Percentiles rank a stretch among this genome's conserved stretches.
Conservation (phyloP, 2,888 invertebrate genomes). For the Dynastes hyllus region DNA sequence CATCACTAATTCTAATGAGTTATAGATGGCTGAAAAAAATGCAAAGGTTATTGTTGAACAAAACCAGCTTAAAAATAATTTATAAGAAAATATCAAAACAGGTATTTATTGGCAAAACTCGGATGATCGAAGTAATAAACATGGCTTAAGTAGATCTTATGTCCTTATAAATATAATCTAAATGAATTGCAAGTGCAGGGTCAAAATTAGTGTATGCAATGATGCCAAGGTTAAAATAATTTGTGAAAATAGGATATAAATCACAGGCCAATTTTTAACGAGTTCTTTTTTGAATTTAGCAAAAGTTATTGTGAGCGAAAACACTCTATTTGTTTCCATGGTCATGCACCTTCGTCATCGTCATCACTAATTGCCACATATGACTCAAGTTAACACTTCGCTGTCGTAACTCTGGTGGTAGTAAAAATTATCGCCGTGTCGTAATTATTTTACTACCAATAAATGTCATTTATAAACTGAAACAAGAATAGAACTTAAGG, state of each 20-base stretch:
- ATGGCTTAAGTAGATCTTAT: background rate
- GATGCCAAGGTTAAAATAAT: background rate
- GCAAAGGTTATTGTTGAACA: constrained; percentile 32
- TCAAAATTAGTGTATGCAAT: background rate
- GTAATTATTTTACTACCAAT: background rate
- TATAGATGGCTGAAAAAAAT: constrained; percentile 38
- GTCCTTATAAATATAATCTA: constrained; percentile 18
- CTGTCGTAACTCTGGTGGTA: background rate
- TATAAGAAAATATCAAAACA: constrained; percentile 25
- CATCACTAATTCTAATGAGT: constrained; percentile 29
- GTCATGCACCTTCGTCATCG: background rate
- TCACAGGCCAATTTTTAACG: too few relatives aligned
- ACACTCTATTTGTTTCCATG: too few relatives aligned
- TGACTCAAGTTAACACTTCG: background rate
- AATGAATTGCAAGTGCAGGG: background rate
- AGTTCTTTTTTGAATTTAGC: too few relatives aligned
- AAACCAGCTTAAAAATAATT: constrained; percentile 29
- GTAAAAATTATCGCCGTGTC: background rate
- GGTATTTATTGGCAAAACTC: constrained; percentile 22
- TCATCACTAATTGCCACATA: background rate
- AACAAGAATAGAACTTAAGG: background rate
- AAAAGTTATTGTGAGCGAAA: too few relatives aligned
- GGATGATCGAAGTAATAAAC: background rate
- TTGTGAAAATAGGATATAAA: too few relatives aligned
- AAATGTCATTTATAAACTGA: constrained; percentile 1